Evolutionary conservation across 1,140 invertebrate species (phyloP), one percentile per base, ranked within the genome.

Genomic region (Lasaia peninsularis): DNA sequence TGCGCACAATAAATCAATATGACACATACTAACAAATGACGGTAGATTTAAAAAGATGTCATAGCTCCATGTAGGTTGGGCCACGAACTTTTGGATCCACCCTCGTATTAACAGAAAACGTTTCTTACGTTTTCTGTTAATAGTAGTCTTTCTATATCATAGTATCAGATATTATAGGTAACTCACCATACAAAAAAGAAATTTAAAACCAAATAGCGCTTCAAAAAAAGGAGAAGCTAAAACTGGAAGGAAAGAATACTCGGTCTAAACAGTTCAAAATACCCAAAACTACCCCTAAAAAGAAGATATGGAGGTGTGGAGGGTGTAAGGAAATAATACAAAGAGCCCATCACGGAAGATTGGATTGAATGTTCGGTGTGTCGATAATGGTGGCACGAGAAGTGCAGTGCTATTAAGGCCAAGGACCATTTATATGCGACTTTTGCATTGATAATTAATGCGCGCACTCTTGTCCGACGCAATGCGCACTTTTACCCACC

Each of bases 361-460:
- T 54, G 52, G 52, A 37, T 54, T 12, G 33, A 24, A 20, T 54
- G 52, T 54, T 54, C 52, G 2, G 18, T 24, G 6, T 54, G 52
- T 18, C 18, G 20, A 35, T 5, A 28, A 34, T 35, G 8, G 11
- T 54, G 33, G 34, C 52, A 54, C 33, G 52, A 54, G 20, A 53
- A 54, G 24, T 54, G 52, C 33, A 21, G 16, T 21, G 18, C 18
- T 54, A n/a, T 37, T 3, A 37, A 35, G 52, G 52, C 33, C 37
- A 40, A 40, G 35, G 35, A 40, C 14, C 16, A 40, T 8, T 14
- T 35, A 40, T n/a, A n/a, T 35, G 34, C 34, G 35, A 40, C 35
- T 40, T 28, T 4, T 28, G 24, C 24, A 28, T 28, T 2, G 2
- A 28, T 4, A 28, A 28, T 4, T 28, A 28, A 28, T 28, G 4